Conservation (phyloP, 2,113 vertebrate genomes). For the Blennius ocellaris region DNA sequence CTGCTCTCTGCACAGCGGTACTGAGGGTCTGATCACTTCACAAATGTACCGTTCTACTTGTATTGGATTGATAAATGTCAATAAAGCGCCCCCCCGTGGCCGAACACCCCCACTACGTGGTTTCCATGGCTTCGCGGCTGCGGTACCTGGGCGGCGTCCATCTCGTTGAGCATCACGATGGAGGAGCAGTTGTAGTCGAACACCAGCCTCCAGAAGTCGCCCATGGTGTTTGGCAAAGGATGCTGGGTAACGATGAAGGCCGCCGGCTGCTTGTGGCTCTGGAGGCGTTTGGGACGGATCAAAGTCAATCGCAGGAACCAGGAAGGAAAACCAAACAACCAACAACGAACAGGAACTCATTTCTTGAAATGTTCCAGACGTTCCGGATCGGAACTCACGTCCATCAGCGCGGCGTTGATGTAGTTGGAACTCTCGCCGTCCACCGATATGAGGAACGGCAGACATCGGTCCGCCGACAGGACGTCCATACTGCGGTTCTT, state of each 20-base stretch:
- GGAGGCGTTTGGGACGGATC: slow-evolving; percentile 35
- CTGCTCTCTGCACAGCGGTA: too few relatives aligned
- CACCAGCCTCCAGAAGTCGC: slow-evolving; percentile 98
- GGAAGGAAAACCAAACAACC: too few relatives aligned
- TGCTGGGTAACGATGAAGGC: slow-evolving; percentile 99
- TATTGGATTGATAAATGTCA: too few relatives aligned
- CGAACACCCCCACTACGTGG: too few relatives aligned
- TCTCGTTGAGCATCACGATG: slow-evolving; percentile 97
- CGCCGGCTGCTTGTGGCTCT: slow-evolving; percentile 99
- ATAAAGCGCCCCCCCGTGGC: too few relatives aligned
- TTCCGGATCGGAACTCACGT: slow-evolving; percentile 82
- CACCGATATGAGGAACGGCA: slow-evolving; percentile 97
- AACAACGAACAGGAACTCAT: too few relatives aligned
- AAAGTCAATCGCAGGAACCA: slow-evolving; percentile 20
- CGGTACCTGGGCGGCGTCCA: slow-evolving; percentile 93
- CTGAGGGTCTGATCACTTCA: too few relatives aligned
- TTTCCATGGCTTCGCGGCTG: too few relatives aligned
- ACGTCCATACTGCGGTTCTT: slow-evolving; percentile 98
- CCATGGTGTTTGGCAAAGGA: slow-evolving; percentile 95
- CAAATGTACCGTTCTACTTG: too few relatives aligned
- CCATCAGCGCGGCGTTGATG: slow-evolving; percentile 97
- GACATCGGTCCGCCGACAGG: slow-evolving; percentile 93
- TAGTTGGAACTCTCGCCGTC: slow-evolving; percentile 98
- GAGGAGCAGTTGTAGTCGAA: slow-evolving; percentile 99
- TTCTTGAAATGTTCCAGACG: too few relatives aligned